Percentiles rank a stretch among this genome's conserved stretches.
phyloP scores from a whole-genome alignment of 2,113 vertebrate genomes.

The Dendropsophus ebraccatus region DNA sequence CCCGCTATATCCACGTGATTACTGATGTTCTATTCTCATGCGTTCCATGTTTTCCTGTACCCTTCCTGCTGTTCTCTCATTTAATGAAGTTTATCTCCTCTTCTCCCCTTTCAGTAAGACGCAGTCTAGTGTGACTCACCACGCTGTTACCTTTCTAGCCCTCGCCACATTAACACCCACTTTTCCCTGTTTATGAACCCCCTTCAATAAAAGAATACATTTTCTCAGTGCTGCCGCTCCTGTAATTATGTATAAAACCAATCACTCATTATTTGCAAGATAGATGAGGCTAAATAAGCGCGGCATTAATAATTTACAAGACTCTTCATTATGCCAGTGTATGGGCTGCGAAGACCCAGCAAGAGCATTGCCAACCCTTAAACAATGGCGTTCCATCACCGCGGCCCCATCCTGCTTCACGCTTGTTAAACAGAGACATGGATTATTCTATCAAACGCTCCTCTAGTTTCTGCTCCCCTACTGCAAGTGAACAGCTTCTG shows the following conservation, averaged over 20 bases:
- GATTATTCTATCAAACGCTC: slow-evolving; percentile 99
- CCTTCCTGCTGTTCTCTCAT: slow-evolving; percentile 26
- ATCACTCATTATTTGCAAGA: slow-evolving; percentile 99
- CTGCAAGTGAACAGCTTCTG: slow-evolving; percentile 79
- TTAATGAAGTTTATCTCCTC: slow-evolving; percentile 20
- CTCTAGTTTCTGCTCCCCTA: slow-evolving; percentile 85
- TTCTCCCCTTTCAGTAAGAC: slow-evolving; percentile 13
- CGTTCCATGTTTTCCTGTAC: background rate
- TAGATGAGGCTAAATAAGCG: slow-evolving; percentile 99
- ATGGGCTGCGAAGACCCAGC: slow-evolving; percentile 88
- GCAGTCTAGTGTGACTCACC: slow-evolving; percentile 28
- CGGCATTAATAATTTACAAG: slow-evolving; percentile 99
- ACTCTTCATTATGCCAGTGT: slow-evolving; percentile 99
- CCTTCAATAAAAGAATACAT: slow-evolving; percentile 75
- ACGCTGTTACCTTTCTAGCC: slow-evolving; percentile 19
- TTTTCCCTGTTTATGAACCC: slow-evolving; percentile 28
- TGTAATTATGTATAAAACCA: slow-evolving; percentile 99
- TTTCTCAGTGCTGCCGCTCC: slow-evolving; percentile 92
- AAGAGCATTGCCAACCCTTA: slow-evolving; percentile 92
- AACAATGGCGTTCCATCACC: slow-evolving; percentile 97
- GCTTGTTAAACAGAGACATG: slow-evolving; percentile 98
- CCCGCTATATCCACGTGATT: background rate
- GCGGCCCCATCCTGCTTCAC: slow-evolving; percentile 89
- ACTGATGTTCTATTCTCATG: background rate
- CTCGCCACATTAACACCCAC: slow-evolving; percentile 18